These are phyloP conservation scores for Atrichornis clamosus DNA, from an alignment of 2,113 vertebrate species.

Conservation along the genomic window DNA sequence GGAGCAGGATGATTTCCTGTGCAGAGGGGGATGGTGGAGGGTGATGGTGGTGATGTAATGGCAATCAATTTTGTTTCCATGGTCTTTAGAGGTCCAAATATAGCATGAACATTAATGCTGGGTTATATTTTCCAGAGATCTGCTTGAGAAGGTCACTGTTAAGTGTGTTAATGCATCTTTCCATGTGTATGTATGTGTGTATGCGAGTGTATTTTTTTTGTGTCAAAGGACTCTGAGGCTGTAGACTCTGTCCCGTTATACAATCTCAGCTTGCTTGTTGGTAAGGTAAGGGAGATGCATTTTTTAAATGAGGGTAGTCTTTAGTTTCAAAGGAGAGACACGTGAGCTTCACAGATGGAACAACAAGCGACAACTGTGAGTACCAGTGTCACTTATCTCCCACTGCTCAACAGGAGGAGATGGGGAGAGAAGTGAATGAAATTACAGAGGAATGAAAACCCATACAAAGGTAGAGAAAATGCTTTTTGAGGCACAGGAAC, in stretches of 20 bases:
- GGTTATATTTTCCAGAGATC: constrained; percentile 46
- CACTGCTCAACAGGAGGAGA: background rate
- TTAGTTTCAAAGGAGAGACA: constrained; percentile 61
- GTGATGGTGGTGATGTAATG: background rate
- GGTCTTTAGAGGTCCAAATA: background rate
- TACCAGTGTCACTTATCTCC: constrained; percentile 27
- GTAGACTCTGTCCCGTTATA: constrained; percentile 64
- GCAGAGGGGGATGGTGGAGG: background rate
- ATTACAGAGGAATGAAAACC: background rate
- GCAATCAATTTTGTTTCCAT: background rate
- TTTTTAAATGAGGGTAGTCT: constrained; percentile 31
- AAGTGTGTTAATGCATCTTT: constrained; percentile 23
- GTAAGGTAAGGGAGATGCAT: constrained; percentile 67
- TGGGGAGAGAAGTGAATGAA: background rate
- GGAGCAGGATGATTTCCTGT: background rate
- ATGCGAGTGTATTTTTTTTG: constrained; percentile 44
- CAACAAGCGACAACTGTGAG: constrained; percentile 57
- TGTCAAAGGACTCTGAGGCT: constrained; percentile 62
- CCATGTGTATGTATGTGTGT: constrained; percentile 39
- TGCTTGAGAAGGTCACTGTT: constrained; percentile 24
- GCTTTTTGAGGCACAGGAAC: background rate
- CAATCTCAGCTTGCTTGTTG: constrained; percentile 70
- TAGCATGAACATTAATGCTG: background rate
- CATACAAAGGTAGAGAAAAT: background rate
- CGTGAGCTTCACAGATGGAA: constrained; percentile 38